Evolutionary conservation across 2,797 vertebrate species (phyloP), one percentile per base, ranked within the genome.

Genomic region (Hephaestus fuliginosus): DNA sequence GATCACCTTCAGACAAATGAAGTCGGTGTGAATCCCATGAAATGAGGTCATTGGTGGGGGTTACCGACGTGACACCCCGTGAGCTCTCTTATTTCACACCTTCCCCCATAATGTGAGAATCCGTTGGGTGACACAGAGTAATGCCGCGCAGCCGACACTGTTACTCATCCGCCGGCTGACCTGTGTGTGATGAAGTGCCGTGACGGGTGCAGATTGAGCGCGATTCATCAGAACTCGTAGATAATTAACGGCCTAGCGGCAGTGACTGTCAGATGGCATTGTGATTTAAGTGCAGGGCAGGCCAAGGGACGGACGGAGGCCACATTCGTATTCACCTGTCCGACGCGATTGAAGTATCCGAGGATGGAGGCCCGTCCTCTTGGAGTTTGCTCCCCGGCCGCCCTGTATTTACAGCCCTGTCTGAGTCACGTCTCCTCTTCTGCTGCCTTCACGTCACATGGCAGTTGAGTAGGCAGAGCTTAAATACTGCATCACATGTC

Each of bases 81-180:
- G 0, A 65, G 57, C 76, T 76, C 65, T 63, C 71, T 72, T 7
- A 53, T 9, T 85, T 89, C 86, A 85, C 88, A 82, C 87, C 72
- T 89, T 86, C 61, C 28, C 57, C 77, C 61, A 20, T 57, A 56
- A 72, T 20, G 65, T 73, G 80, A 76, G 46, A 84, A 82, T 78
- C 58, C 68, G 84, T 56, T 84, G 74, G 73, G 74, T 81, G 63
- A 57, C 22, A 9, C 11, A 5, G 51, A 74, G 71, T 17, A 51
- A 77, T 14, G 61, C 71, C 20, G 64, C 61, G 49, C 8, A 41
- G 61, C 46, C 44, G 66, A 78, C 44, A 39, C 55, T 44, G 76
- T 7, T 66, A 56, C 63, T 75, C 9, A 85, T 70, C 70, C 72
- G 58, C 46, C 11, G n/a, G 56, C 69, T 66, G 51, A 74, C 63